A percentile compares a stretch with the other conserved stretches of the same genome.
These are phyloP conservation scores for Brevipalpus yothersi DNA, from an alignment of 1,140 invertebrate species.

Conservation along the genomic window DNA sequence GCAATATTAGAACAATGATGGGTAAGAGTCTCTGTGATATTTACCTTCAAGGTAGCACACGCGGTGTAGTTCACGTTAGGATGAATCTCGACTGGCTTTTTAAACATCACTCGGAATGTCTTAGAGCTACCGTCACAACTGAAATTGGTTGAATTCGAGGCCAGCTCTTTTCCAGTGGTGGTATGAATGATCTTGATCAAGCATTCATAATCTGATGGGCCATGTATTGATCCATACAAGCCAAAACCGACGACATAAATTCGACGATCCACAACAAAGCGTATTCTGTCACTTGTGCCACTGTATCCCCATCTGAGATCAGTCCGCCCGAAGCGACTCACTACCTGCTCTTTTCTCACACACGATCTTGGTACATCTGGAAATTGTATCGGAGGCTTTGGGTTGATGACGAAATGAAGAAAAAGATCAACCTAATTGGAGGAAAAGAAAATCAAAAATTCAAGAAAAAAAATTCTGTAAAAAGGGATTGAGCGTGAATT, in stretches of 20 bases:
- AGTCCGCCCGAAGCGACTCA: conserved; percentile 51
- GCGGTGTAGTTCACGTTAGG: conserved; percentile 58
- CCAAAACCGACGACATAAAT: conserved; percentile 71
- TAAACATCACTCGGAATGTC: conserved; percentile 66
- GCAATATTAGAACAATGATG: neutral
- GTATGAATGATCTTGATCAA: conserved; percentile 51
- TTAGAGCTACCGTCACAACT: conserved; percentile 52
- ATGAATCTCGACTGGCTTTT: conserved; percentile 57
- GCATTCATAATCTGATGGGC: conserved; percentile 51
- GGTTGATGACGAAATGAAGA: conserved; percentile 52
- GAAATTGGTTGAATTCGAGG: conserved; percentile 47
- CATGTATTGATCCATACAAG: conserved; percentile 60
- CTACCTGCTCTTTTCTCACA: conserved; percentile 52
- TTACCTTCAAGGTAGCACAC: conserved; percentile 50
- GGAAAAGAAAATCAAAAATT: neutral
- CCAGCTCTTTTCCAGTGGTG: conserved; percentile 45
- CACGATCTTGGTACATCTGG: conserved; percentile 47
- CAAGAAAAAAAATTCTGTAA: neutral
- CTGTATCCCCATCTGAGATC: conserved; percentile 66
- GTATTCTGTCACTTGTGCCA: conserved; percentile 58
- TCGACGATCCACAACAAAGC: conserved; percentile 52
- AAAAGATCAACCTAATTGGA: conserved; percentile 27
- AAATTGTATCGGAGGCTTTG: conserved; percentile 43
- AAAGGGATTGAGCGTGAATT: conserved; percentile 6
- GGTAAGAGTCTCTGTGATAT: neutral